These are phyloP conservation scores for Poeciliopsis occidentalis DNA, from an alignment of 2,113 vertebrate species.

Conservation along the genomic window DNA sequence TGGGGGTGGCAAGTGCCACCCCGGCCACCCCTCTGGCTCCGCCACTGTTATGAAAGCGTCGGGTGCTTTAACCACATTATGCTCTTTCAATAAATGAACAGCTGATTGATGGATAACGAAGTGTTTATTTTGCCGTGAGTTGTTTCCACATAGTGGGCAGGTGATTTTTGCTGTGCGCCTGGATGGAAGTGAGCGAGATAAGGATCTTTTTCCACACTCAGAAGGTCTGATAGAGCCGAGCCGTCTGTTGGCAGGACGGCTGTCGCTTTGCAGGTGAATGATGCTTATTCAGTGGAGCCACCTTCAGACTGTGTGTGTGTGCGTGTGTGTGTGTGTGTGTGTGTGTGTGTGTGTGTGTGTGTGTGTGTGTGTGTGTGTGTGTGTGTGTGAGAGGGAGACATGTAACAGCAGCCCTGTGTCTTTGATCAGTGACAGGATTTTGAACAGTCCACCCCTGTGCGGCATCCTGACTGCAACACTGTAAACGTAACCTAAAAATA, in stretches of 20 bases:
- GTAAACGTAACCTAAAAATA: background rate
- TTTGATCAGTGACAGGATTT: constrained; percentile 61
- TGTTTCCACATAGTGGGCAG: background rate
- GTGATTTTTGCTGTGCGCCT: constrained; percentile 25
- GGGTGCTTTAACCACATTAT: background rate
- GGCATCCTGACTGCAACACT: constrained; percentile 35
- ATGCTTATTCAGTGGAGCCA: constrained; percentile 13
- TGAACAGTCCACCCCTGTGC: constrained; percentile 34
- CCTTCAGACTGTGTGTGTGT: constrained; percentile 10
- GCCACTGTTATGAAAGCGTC: constrained; percentile 17
- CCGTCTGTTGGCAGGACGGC: constrained; percentile 39
- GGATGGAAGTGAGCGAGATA: constrained; percentile 42
- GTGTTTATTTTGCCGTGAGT: background rate
- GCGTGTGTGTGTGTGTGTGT: background rate
- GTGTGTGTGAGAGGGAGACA: background rate
- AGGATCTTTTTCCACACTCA: constrained; percentile 60
- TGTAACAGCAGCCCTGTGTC: constrained; percentile 34
- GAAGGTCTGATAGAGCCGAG: constrained; percentile 38
- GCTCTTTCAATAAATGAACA: constrained; percentile 37
- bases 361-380: background rate
- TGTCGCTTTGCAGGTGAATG: constrained; percentile 40
- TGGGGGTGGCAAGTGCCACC: no score
- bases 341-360: background rate
- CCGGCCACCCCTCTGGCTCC: no score
- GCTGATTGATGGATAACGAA: background rate